A percentile compares a stretch with the other conserved stretches of the same genome.
These are phyloP conservation scores for Agriotes lineatus DNA, from an alignment of 2,888 invertebrate genomes.

Conservation along the genomic window DNA sequence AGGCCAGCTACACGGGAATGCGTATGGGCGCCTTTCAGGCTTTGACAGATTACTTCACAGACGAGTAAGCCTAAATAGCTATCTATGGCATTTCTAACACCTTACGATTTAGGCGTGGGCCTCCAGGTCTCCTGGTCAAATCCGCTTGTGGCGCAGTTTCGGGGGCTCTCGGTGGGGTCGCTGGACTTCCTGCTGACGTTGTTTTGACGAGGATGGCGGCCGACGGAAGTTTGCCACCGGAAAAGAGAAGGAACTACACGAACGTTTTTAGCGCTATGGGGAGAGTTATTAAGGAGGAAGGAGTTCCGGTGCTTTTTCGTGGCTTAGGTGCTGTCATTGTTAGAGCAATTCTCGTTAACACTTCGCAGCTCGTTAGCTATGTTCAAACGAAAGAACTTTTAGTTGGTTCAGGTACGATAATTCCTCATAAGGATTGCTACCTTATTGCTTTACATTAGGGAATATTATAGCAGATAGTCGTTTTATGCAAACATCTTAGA, in stretches of 20 bases:
- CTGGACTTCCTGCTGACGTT: conserved; percentile 75
- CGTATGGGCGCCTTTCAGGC: conserved; percentile 76
- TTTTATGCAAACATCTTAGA: too few relatives aligned
- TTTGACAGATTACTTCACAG: conserved; percentile 67
- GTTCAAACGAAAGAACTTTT: conserved; percentile 70
- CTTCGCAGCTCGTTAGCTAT: conserved; percentile 77
- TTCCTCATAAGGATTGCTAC: too few relatives aligned
- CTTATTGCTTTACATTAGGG: too few relatives aligned
- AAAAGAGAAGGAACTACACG: conserved; percentile 73
- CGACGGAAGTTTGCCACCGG: conserved; percentile 72
- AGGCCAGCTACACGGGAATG: conserved; percentile 78
- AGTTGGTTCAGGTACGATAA: not conserved
- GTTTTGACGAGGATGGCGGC: conserved; percentile 76
- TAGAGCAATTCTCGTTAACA: conserved; percentile 78
- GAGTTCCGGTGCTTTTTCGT: conserved; percentile 19
- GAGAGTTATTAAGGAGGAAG: conserved; percentile 34
- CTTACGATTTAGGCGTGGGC: conserved; percentile 25
- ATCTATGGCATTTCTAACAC: conserved; percentile 61
- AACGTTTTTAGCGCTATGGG: conserved; percentile 73
- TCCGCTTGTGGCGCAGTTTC: conserved; percentile 71
- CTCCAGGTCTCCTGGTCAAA: conserved; percentile 40
- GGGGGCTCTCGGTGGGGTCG: conserved; percentile 73
- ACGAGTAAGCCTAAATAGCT: conserved; percentile 39
- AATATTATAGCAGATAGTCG: too few relatives aligned
- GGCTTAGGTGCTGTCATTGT: conserved; percentile 57